A percentile compares a stretch with the other conserved stretches of the same genome.
These are phyloP conservation scores for Hephaestus fuliginosus DNA, from an alignment of 2,797 vertebrate species.

Conservation along the genomic window DNA sequence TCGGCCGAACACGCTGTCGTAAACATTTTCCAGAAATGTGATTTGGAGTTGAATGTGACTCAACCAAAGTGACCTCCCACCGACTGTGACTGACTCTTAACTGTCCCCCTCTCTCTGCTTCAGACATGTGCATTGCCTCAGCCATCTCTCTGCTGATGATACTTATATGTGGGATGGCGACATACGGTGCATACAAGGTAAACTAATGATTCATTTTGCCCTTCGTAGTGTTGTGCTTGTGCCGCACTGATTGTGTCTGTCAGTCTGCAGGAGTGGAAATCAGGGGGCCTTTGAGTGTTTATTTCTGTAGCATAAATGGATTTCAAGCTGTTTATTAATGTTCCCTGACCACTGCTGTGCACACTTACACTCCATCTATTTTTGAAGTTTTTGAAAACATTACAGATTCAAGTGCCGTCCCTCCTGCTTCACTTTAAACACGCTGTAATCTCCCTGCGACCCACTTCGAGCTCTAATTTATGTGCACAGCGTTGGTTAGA, in stretches of 20 bases:
- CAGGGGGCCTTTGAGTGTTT: background rate
- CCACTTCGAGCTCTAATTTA: conserved; percentile 34
- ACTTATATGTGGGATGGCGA: conserved; percentile 97
- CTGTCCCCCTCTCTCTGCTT: background rate
- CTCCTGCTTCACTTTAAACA: conserved; percentile 8
- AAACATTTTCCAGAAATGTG: conserved; percentile 23
- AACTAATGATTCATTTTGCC: background rate
- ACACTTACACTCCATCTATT: background rate
- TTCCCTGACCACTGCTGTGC: background rate
- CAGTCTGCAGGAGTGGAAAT: background rate
- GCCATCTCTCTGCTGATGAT: conserved; percentile 98
- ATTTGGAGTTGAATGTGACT: background rate
- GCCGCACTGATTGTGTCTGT: background rate
- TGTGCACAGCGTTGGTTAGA: background rate
- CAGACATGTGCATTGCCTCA: conserved; percentile 97
- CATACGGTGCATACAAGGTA: conserved; percentile 98
- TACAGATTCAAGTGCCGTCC: background rate
- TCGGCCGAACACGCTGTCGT: background rate
- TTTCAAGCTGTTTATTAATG: background rate
- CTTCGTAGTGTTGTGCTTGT: too few relatives aligned
- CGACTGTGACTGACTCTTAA: background rate
- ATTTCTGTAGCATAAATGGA: background rate
- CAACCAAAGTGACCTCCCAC: background rate
- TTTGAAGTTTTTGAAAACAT: conserved; percentile 2
- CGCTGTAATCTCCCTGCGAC: conserved; percentile 13